Base-by-base conservation (phyloP, 2,113 vertebrate species). In the Telmatochromis brichardi region DNA sequence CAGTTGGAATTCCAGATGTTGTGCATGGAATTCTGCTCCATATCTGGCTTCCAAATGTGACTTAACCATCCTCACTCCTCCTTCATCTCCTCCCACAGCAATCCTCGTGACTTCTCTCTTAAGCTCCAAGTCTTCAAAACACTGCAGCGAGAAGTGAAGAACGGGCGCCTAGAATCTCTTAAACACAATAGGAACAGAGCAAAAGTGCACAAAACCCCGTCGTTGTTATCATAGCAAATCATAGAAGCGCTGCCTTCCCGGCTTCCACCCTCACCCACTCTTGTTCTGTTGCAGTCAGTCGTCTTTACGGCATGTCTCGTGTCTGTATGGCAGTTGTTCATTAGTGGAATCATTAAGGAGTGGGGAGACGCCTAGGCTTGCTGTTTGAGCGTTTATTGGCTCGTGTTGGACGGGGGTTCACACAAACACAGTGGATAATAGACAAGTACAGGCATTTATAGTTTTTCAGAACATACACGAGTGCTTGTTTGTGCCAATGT, bases 1-100 rank as follows among this genome's bases (percentile, higher is more conserved):
- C 94, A 95, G 94, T 95, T 86, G 89, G 91, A 95, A 96, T 96
- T 96, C 96, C 96, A 97, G 96, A 96, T 97, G 96, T 96, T 96
- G 93, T 63, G 95, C 89, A 93, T 94, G 96, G 94, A 96, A 96
- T 96, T 95, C 94, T 94, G 89, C 94, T 94, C 91, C 88, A 93
- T 94, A 91, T 92, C 91, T 96, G 94, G 93, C 92, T 90, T 94
- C 94, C 88, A 93, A 95, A 94, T 94, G 92, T 92, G 91, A 94
- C 87, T 93, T 90, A 88, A 92, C 87, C 86, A 89, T 85, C 81
- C 21, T 71, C 50, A 54, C 86, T 82, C 89, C 89, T 47, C 90
- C 85, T 87, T 47, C 89, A 71, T 57, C 85, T 45, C 40, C 58
- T 53, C 57, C 53, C 58, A 58, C n/a, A 6, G 28, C 79, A 90